Percentiles rank a stretch among this genome's conserved stretches.
phyloP scores from a whole-genome alignment of 2,797 vertebrate genomes.

The Enteromius afrohamiltoni region DNA sequence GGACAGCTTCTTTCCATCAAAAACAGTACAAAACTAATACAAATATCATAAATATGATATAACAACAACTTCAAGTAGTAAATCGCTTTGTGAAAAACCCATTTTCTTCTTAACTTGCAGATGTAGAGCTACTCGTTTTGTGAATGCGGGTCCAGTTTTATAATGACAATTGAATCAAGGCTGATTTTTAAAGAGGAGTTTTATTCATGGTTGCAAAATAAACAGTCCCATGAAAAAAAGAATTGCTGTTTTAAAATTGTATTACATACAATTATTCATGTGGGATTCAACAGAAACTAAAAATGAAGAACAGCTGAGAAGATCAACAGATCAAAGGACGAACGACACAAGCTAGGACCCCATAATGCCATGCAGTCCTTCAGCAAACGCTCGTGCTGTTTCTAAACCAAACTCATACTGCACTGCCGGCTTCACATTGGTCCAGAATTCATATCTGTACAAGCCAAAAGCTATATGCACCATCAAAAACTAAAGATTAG shows the following conservation, averaged over 20 bases:
- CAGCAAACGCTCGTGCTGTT: slow-evolving; percentile 46
- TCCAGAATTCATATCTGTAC: slow-evolving; percentile 55
- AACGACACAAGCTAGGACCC: slow-evolving; percentile 70
- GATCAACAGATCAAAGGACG: slow-evolving; percentile 68
- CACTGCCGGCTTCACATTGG: slow-evolving; percentile 41
- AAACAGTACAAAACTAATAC: too few species aligned
- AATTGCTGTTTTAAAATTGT: slow-evolving; percentile 71
- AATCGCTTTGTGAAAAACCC: too few species aligned
- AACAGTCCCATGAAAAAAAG: slow-evolving; percentile 76
- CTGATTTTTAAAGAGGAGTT: slow-evolving; percentile 76
- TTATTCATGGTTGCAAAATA: slow-evolving; percentile 90
- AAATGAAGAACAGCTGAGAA: slow-evolving; percentile 57
- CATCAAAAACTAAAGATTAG: neutral
- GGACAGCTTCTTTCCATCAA: too few species aligned
- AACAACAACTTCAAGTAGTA: too few species aligned
- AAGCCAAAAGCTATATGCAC: neutral
- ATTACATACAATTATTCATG: slow-evolving; percentile 72
- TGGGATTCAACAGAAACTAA: slow-evolving; percentile 74
- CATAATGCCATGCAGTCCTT: slow-evolving; percentile 78
- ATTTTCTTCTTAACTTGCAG: too few species aligned
- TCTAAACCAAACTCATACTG: slow-evolving; percentile 50
- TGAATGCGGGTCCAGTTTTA: neutral
- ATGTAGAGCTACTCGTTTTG: neutral
- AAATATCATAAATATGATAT: too few species aligned
- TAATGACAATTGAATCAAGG: neutral